These are phyloP conservation scores for Lapara coniferarum DNA, from an alignment of 2,888 invertebrate species.

Conservation along the genomic window DNA sequence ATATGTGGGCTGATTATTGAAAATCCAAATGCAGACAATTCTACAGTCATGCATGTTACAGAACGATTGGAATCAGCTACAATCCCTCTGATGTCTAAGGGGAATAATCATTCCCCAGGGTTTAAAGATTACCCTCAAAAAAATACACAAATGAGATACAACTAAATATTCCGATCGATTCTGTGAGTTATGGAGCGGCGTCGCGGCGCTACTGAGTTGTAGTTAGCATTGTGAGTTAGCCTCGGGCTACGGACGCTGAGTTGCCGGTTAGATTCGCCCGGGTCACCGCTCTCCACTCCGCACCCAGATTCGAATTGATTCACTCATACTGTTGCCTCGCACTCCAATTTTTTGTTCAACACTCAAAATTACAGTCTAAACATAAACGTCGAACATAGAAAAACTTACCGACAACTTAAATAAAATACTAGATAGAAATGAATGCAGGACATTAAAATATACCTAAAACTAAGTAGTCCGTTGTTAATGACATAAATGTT, in stretches of 20 bases:
- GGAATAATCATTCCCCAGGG: conserved; percentile 11
- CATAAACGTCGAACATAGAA: background rate
- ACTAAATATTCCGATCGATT: conserved; percentile 3
- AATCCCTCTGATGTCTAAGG: background rate
- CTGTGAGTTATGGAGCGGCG: background rate
- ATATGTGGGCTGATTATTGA: background rate
- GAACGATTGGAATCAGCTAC: background rate
- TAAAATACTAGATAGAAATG: background rate
- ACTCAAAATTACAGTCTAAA: background rate
- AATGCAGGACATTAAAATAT: background rate
- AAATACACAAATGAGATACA: conserved; percentile 9
- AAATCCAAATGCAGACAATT: background rate
- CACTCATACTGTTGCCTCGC: conserved; percentile 15
- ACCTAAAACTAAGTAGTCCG: background rate
- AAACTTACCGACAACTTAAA: conserved; percentile 6
- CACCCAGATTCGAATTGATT: conserved; percentile 5
- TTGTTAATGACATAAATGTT: background rate
- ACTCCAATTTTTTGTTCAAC: background rate
- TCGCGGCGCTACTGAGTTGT: background rate
- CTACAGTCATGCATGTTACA: background rate
- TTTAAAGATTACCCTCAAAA: conserved; percentile 18
- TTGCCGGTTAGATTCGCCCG: too few relatives aligned
- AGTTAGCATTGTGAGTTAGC: too few relatives aligned
- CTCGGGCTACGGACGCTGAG: too few relatives aligned
- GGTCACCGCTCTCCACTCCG: background rate